These are phyloP conservation scores for Phasia obesa DNA, from an alignment of 2,888 invertebrate species.

Conservation along the genomic window DNA sequence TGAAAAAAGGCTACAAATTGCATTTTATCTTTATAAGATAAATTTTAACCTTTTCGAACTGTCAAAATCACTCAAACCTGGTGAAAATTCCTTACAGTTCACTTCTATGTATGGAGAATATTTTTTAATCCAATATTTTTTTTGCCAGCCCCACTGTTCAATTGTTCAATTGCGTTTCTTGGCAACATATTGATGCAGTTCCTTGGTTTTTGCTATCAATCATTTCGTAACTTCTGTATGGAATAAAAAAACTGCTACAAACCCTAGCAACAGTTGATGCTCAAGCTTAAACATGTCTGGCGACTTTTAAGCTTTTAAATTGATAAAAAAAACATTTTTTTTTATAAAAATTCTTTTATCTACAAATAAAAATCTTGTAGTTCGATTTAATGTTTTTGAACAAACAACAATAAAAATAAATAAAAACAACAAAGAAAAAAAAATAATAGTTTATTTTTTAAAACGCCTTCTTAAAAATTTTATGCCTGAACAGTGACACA, in stretches of 20 bases:
- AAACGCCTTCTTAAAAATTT: conserved; percentile 62
- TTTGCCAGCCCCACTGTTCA: neutral
- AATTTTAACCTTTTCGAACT: too few relatives aligned
- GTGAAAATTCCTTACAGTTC: too few relatives aligned
- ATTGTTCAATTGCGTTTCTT: neutral
- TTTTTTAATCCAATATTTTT: too few relatives aligned
- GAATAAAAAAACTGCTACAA: neutral
- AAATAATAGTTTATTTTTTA: neutral
- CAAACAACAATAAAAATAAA: conserved; percentile 47
- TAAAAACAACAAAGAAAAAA: neutral
- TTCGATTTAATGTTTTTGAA: conserved; percentile 36
- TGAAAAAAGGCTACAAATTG: too few relatives aligned
- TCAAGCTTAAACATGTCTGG: conserved; percentile 62
- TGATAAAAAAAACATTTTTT: conserved; percentile 31
- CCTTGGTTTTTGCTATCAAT: conserved; percentile 16
- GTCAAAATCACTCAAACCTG: too few relatives aligned
- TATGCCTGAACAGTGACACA: conserved; percentile 7
- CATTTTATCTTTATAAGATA: too few relatives aligned
- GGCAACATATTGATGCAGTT: neutral
- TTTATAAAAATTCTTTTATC: conserved; percentile 46
- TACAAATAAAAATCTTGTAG: conserved; percentile 57
- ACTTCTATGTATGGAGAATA: too few relatives aligned
- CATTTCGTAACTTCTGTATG: conserved; percentile 41
- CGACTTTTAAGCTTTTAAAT: conserved; percentile 64
- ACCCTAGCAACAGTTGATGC: neutral